Base-by-base conservation (phyloP, 2,888 invertebrate species). In the Drosophila dives region DNA sequence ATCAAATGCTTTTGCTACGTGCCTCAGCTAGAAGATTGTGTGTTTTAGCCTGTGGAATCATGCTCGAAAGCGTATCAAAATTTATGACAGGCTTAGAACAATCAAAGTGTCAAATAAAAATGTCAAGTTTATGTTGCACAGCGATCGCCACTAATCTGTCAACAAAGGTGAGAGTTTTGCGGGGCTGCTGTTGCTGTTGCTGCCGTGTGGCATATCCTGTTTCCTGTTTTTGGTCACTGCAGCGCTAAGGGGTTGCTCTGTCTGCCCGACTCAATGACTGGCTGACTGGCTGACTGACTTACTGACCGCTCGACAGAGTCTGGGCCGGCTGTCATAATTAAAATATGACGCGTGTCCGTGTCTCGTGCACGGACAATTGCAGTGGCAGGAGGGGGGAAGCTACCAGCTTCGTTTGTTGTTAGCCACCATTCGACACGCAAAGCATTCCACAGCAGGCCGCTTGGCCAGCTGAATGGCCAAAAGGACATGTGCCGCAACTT, bases 51-150 rank as follows among this genome's bases (percentile, higher is more conserved):
- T 62, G 49, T 64, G 12, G 60, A 20, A 42, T 63, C 62, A 38
- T 38, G 56, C 32, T 55, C 58, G 51, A 56, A 17, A 72, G 70
- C 67, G 68, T 74, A 70, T 53, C 66, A 66, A 72, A 74, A 77
- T 77, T 77, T 76, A 75, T 85, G 78, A 72, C 75, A 79, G 87
- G 85, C 85, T 89, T 83, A 81, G 73, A 73, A 73, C 80, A 85
- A 81, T 82, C 83, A 84, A 90, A 84, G 83, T 87, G 89, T 91
- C 91, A 89, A 90, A 91, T 91, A 91, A 91, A 90, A 75, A 80
- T 82, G 82, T 77, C 80, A 83, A 85, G 65, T 88, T 89, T 85
- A 89, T 80, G 81, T 56, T 64, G 59, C 80, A 69, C 78, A 65
- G 63, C 67, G 68, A 76, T 75, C 64, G 71, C 75, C 80, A 77